A percentile compares a stretch with the other conserved stretches of the same genome.
Evolutionary conservation across 2,888 invertebrate genomes (phyloP).

Genomic region (Magallana nippona): DNA sequence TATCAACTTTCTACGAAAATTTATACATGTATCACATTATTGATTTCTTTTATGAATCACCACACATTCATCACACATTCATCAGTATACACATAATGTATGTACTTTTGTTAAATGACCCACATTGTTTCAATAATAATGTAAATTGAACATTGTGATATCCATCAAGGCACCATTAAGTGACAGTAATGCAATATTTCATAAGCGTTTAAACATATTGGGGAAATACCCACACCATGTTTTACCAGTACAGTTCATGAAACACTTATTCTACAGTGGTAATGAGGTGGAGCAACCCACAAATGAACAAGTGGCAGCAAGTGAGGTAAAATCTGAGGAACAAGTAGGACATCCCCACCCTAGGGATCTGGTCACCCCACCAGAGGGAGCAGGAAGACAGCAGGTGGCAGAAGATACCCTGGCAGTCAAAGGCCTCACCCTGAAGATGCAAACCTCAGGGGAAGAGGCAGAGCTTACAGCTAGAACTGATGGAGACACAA

Average conservation of each 20-base stretch:
- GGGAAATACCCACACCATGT: not conserved
- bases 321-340: slow-evolving; percentile 10
- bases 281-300: not conserved
- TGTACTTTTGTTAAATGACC: too few species aligned
- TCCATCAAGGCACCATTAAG: too few species aligned
- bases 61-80: too few species aligned
- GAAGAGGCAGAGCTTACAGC: not conserved
- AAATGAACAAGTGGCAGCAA: not conserved
- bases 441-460: slow-evolving; percentile 36
- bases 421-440: slow-evolving; percentile 35
- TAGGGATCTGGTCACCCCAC: not conserved
- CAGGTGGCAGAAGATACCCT: not conserved
- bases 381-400: slow-evolving; percentile 15
- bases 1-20: too few species aligned
- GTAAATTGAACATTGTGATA: too few species aligned
- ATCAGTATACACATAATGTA: too few species aligned
- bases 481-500: slow-evolving; percentile 22
- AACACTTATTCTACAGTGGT: not conserved
- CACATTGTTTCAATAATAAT: too few species aligned
- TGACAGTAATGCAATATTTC: not conserved
- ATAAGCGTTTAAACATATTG: not conserved
- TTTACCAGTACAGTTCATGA: not conserved
- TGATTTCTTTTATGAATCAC: too few species aligned
- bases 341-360: not conserved
- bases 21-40: too few species aligned